Evolutionary conservation across 2,113 vertebrate genomes (phyloP).

Genomic region (Mobula birostris): DNA sequence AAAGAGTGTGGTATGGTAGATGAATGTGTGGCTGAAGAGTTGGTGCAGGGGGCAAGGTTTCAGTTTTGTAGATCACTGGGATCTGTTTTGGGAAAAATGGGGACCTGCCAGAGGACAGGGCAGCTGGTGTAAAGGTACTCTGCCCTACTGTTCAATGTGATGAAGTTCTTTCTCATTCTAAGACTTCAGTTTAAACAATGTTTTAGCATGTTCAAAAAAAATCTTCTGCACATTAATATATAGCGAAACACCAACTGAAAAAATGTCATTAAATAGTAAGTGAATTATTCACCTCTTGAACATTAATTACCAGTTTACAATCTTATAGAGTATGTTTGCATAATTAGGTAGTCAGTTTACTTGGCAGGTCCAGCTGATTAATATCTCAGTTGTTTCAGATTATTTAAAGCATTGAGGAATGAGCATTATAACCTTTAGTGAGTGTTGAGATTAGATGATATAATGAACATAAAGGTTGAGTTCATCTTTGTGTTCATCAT

Average conservation of each 20-base stretch:
- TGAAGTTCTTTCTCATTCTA: not conserved
- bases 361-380: not conserved
- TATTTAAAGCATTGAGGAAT: not conserved
- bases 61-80: no score
- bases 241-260: not conserved
- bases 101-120: no score
- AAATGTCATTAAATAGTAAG: not conserved
- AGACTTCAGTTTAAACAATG: not conserved
- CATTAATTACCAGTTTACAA: not conserved
- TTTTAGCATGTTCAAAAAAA: not conserved
- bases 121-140: no score
- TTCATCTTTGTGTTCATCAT: no score
- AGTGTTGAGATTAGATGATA: no score
- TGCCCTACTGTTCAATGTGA: no score
- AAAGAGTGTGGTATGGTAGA: no score
- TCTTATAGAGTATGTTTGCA: not conserved
- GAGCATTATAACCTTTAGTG: not conserved
- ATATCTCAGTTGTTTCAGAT: not conserved
- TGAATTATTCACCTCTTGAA: not conserved
- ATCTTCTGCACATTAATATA: not conserved
- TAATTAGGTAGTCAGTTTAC: constrained; percentile 6
- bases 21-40: no score
- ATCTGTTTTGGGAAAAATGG: no score
- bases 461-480: no score
- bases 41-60: no score